These are phyloP conservation scores for Gracilinanus agilis DNA, from an alignment of 2,113 vertebrate species.

Conservation along the genomic window DNA sequence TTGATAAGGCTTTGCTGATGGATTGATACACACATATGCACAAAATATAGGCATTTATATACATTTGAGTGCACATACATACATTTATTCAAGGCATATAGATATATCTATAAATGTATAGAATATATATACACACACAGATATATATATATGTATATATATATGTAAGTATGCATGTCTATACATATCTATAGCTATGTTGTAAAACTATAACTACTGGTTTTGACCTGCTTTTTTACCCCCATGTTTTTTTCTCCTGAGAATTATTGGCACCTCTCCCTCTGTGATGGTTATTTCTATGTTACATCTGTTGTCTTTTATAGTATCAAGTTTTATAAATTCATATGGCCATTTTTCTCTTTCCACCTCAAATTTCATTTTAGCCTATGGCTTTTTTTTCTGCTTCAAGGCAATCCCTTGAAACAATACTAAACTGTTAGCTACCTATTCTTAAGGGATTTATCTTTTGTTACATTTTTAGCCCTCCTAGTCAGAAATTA, in stretches of 20 bases:
- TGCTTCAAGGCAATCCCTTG: neutral
- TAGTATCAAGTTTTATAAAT: neutral
- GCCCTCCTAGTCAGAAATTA: neutral
- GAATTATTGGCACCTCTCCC: neutral
- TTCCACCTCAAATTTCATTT: neutral
- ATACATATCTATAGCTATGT: neutral
- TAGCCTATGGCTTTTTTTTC: constrained; percentile 9
- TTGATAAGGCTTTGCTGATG: neutral
- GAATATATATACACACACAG: neutral
- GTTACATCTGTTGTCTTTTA: constrained; percentile 27
- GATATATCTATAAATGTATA: neutral
- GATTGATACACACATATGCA: neutral
- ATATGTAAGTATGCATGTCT: neutral
- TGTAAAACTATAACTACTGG: neutral
- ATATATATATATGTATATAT: neutral
- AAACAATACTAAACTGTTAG: neutral
- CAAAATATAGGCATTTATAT: too few relatives aligned
- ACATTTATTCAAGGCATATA: neutral
- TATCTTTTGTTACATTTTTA: neutral
- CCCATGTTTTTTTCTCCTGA: neutral
- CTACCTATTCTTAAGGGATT: neutral
- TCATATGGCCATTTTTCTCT: neutral
- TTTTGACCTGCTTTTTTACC: neutral
- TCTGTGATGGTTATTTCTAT: neutral
- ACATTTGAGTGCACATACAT: too few relatives aligned